A percentile compares a stretch with the other conserved stretches of the same genome.
These are phyloP conservation scores for Pseudonaja textilis DNA, from an alignment of 2,113 vertebrate species.

Conservation along the genomic window DNA sequence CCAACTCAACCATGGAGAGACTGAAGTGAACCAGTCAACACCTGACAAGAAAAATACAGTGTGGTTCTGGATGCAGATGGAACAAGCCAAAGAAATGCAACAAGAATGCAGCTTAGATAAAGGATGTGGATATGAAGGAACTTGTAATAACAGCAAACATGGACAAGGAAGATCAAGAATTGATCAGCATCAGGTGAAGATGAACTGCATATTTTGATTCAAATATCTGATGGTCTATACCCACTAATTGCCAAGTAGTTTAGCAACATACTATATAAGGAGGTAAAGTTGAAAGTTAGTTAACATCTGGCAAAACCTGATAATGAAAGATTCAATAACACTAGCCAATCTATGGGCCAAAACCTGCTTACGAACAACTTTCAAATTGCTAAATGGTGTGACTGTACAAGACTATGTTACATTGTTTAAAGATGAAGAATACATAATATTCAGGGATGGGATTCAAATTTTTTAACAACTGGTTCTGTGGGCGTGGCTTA, in stretches of 20 bases:
- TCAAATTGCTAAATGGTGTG: not conserved
- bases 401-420: not conserved
- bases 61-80: not conserved
- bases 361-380: not conserved
- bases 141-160: not conserved
- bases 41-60: not conserved
- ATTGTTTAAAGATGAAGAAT: not conserved
- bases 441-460: not conserved
- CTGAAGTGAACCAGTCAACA: not conserved
- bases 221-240: not conserved
- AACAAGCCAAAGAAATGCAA: not conserved
- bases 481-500: too few species aligned
- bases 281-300: not conserved
- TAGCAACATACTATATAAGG: not conserved
- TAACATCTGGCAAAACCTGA: not conserved
- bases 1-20: not conserved
- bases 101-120: not conserved
- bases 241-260: not conserved
- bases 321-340: not conserved
- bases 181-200: not conserved
- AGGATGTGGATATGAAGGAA: not conserved
- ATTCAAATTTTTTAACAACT: too few species aligned
- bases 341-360: not conserved
- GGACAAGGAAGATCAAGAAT: not conserved
- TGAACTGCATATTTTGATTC: not conserved